These are phyloP conservation scores for Papilio machaon DNA, from an alignment of 1,140 invertebrate genomes.

Conservation along the genomic window DNA sequence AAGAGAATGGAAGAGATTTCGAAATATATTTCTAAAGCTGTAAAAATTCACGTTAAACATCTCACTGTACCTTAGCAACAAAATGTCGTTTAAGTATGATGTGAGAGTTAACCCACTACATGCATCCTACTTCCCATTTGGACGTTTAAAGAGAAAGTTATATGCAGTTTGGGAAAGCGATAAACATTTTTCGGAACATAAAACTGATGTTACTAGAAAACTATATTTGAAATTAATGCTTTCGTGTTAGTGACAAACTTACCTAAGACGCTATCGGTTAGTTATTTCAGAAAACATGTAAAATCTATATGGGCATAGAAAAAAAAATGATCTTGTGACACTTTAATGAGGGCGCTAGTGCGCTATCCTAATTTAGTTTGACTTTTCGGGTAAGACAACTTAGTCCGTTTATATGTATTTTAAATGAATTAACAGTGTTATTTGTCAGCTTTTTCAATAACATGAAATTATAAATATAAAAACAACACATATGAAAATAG, in stretches of 20 bases:
- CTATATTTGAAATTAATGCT: background rate
- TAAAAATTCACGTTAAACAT: background rate
- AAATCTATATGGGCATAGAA: too few species aligned
- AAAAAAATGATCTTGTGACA: too few species aligned
- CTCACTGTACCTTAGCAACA: background rate
- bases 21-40: background rate
- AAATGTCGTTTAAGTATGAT: background rate
- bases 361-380: too few species aligned
- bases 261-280: too few species aligned
- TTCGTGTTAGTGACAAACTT: background rate
- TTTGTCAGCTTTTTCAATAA: too few species aligned
- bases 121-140: background rate
- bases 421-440: too few species aligned
- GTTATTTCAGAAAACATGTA: too few species aligned
- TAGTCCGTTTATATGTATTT: too few species aligned
- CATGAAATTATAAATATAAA: too few species aligned
- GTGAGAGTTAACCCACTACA: background rate
- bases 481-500: too few species aligned
- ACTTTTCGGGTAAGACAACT: too few species aligned
- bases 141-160: slow-evolving; percentile 31
- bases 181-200: background rate
- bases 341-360: too few species aligned
- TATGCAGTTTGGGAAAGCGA: slow-evolving; percentile 2
- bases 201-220: background rate
- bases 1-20: background rate